Evolutionary conservation across 2,113 vertebrate species (phyloP).

Genomic region (Sander lucioperca): DNA sequence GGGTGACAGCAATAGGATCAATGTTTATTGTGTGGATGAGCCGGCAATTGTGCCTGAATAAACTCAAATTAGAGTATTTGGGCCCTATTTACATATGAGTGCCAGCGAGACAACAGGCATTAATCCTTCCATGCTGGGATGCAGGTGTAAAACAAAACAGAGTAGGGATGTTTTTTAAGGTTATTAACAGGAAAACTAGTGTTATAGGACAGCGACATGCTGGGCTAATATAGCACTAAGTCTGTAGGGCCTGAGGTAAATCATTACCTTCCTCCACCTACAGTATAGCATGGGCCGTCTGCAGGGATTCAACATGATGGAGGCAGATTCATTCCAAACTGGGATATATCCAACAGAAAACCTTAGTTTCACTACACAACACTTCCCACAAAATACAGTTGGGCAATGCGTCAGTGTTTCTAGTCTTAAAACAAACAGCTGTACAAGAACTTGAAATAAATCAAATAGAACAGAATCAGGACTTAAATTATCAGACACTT

Average conservation of each 20-base stretch:
- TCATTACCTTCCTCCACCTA: conserved; percentile 38
- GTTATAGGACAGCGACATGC: conserved; percentile 49
- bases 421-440: background rate
- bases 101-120: conserved; percentile 87
- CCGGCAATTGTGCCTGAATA: conserved; percentile 91
- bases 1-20: conserved; percentile 90
- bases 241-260: conserved; percentile 25
- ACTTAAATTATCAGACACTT: background rate
- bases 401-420: background rate
- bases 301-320: background rate
- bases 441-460: background rate
- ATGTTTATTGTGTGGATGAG: conserved; percentile 95
- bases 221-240: conserved; percentile 47
- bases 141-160: conserved; percentile 81
- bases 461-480: background rate
- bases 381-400: background rate
- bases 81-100: conserved; percentile 90
- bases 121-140: conserved; percentile 87
- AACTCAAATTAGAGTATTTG: conserved; percentile 93
- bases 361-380: background rate
- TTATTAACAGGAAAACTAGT: conserved; percentile 61
- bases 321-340: background rate
- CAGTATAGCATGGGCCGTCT: background rate
- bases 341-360: background rate
- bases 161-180: conserved; percentile 57